Conservation (phyloP, 1,140 invertebrate genomes). For the Sarcophaga bullata region DNA sequence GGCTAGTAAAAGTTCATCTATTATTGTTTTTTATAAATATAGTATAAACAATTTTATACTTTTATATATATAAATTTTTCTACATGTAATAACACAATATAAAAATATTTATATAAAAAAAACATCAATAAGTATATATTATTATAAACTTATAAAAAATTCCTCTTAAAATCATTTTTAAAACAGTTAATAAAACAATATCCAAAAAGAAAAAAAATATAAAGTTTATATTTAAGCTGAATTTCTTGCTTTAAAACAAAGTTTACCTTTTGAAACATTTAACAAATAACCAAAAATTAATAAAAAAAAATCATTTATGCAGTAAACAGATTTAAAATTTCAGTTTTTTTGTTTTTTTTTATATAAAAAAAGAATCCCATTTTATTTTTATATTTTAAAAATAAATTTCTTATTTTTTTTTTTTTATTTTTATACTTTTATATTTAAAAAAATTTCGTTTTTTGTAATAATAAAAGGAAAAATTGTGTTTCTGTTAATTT, state of each 20-base stretch:
- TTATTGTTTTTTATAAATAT: constrained; percentile 44
- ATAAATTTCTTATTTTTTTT: not conserved
- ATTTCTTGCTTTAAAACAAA: not conserved
- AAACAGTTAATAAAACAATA: not conserved
- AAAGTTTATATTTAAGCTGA: not conserved
- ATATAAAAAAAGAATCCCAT: not conserved
- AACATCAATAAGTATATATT: not conserved
- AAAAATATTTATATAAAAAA: constrained; percentile 57
- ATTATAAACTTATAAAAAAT: constrained; percentile 17
- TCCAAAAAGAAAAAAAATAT: not conserved
- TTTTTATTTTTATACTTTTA: constrained; percentile 27
- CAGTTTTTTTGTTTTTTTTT: not conserved
- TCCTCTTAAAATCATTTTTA: not conserved
- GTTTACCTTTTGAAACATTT: not conserved
- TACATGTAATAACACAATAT: constrained; percentile 52
- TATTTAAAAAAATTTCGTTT: not conserved
- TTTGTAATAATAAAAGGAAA: not conserved
- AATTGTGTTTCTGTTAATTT: constrained; percentile 28
- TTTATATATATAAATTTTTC: constrained; percentile 63
- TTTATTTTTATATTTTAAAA: not conserved
- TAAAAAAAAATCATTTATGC: not conserved
- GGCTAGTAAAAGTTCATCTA: constrained; percentile 41
- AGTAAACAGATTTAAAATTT: not conserved
- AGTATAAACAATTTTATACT: constrained; percentile 43
- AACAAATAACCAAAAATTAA: not conserved